Evolutionary conservation across 64 coral and sea anemone species (phyloP).

Genomic region (Montipora sp.): DNA sequence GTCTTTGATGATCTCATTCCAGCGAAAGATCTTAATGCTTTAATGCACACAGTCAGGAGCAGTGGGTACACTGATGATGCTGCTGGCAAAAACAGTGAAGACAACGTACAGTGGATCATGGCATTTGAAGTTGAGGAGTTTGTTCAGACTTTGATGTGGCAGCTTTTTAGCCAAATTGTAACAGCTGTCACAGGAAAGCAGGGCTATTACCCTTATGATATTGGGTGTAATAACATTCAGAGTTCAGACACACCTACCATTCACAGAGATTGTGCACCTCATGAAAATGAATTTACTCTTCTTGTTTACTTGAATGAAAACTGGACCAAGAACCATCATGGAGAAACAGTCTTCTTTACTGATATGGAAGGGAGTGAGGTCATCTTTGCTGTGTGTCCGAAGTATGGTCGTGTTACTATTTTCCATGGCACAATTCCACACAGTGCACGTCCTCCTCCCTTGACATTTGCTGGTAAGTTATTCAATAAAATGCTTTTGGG

Average conservation of each 20-base stretch:
- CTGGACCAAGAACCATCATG: constrained; percentile 84
- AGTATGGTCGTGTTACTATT: constrained; percentile 74
- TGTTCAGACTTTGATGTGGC: constrained; percentile 69
- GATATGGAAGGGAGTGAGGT: constrained; percentile 65
- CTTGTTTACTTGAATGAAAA: constrained; percentile 81
- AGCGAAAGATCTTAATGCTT: constrained; percentile 42
- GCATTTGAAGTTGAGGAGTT: constrained; percentile 72
- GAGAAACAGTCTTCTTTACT: constrained; percentile 86
- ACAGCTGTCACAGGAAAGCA: constrained; percentile 53
- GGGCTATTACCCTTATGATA: constrained; percentile 85
- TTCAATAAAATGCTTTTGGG: neutral
- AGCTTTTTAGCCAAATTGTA: constrained; percentile 58
- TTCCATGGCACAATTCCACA: constrained; percentile 90
- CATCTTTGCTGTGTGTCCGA: constrained; percentile 86
- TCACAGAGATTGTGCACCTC: constrained; percentile 50
- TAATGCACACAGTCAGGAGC: constrained; percentile 37
- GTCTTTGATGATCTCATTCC: constrained; percentile 77
- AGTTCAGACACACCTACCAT: constrained; percentile 71
- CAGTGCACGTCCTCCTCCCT: constrained; percentile 73
- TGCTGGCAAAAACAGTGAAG: constrained; percentile 51
- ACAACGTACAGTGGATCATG: constrained; percentile 85
- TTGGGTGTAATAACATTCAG: constrained; percentile 84
- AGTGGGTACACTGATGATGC: constrained; percentile 64
- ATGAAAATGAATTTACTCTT: constrained; percentile 81
- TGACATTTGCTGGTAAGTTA: constrained; percentile 50